Base-by-base conservation (phyloP, 30 jellyfish, hydroid and myxozoan genomes). In the Sanderia malayensis region DNA sequence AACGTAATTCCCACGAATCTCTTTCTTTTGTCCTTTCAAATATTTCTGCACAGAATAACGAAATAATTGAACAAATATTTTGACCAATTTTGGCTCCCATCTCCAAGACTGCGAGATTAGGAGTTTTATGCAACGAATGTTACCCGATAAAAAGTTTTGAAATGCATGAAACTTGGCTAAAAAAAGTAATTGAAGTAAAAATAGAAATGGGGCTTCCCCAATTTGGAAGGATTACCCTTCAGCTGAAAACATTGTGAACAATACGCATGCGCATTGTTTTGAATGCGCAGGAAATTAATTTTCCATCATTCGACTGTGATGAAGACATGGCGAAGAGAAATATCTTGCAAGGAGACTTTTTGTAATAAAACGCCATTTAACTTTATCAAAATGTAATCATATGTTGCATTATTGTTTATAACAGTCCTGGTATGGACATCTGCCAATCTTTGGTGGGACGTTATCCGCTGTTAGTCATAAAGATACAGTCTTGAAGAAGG, bases 261-360 rank as follows among this genome's bases (percentile, higher is more conserved):
- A 61, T 63, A 44, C 70, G 62, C 64, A 62, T 62, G 87, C 87
- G 87, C 87, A 61, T 41, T 33, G 80, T 62, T 44, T 66, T 79
- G 90, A 79, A 79, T 66, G 90, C 82, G 90, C 90, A 79, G 90
- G 90, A 79, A 79, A 75, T n/a, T n/a, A n/a, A n/a, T 29, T 68
- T 79, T 79, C 74, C 47, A 79, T 58, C 82, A 66, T 67, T 79
- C 90, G 82, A 68, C 90, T 68, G 90, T 68, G 82, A 64, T 55
- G 82, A 67, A 79, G 82, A 79, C 28, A 66, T 79, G 82, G 82
- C 82, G 90, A 82, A 79, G 58, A 49, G 46, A 53, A 44, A 46
- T 65, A 37, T n/a, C n/a, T n/a, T n/a, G n/a, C n/a, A n/a, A n/a
- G n/a, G n/a, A n/a, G n/a, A n/a, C n/a, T 31, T 45, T 49, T 25